Evolutionary conservation across 2,888 invertebrate genomes (phyloP).

Genomic region (Torymus texanus): DNA sequence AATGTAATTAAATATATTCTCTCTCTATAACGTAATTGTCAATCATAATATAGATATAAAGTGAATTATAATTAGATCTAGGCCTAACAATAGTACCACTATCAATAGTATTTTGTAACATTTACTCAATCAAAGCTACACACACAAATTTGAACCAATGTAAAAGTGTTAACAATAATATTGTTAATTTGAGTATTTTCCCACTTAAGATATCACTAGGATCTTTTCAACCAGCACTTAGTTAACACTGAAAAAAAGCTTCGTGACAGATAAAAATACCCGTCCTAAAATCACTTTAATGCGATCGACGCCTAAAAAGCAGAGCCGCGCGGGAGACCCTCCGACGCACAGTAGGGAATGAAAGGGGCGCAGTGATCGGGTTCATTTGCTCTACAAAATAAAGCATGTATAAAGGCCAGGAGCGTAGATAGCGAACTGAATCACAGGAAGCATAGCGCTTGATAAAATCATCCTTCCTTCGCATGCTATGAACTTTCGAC

Average conservation of each 20-base stretch:
- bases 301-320: background rate
- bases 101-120: no score
- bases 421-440: constrained; percentile 36
- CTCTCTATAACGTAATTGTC: no score
- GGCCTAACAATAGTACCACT: no score
- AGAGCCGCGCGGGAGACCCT: constrained; percentile 1
- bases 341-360: constrained; percentile 2
- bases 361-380: constrained; percentile 31
- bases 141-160: no score
- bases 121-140: no score
- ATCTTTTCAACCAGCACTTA: no score
- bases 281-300: constrained; percentile 5
- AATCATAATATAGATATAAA: no score
- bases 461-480: constrained; percentile 14
- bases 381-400: constrained; percentile 45
- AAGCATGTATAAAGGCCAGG: constrained; percentile 37
- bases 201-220: no score
- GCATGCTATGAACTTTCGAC: background rate
- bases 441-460: constrained; percentile 35
- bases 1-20: no score
- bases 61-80: no score
- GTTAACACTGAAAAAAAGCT: background rate
- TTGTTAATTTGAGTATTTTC: background rate
- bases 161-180: no score
- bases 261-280: background rate